A percentile compares a stretch with the other conserved stretches of the same genome.
Conservation (phyloP, 1,140 invertebrate species). For the Bombus waltoni region DNA sequence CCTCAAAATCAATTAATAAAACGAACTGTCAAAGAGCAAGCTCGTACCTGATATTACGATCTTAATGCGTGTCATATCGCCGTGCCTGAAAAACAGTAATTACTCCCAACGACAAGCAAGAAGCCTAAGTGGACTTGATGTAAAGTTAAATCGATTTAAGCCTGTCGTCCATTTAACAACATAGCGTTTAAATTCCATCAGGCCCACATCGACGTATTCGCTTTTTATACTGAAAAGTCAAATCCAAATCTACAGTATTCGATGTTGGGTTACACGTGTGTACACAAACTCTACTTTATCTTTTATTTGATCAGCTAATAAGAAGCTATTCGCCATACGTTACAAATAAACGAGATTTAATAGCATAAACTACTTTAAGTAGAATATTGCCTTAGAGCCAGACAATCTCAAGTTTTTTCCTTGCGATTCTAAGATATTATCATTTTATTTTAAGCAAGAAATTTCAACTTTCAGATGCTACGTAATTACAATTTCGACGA, state of each 20-base stretch:
- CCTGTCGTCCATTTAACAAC: not conserved
- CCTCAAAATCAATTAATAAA: slow-evolving; percentile 11
- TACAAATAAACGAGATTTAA: not conserved
- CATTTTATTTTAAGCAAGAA: not conserved
- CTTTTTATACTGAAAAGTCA: not conserved
- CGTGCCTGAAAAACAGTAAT: not conserved
- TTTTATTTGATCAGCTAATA: too few species aligned
- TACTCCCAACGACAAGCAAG: not conserved
- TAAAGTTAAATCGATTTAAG: not conserved
- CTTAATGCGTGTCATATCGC: not conserved
- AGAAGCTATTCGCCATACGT: not conserved
- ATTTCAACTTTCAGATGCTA: not conserved
- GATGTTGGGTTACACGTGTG: not conserved
- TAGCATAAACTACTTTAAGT: not conserved
- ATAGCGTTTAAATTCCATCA: not conserved
- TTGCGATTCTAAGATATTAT: not conserved
- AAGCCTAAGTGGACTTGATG: not conserved
- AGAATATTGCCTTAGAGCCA: not conserved
- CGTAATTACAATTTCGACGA: not conserved
- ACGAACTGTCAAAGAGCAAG: not conserved
- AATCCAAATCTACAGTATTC: not conserved
- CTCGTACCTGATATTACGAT: not conserved
- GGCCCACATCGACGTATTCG: too few species aligned
- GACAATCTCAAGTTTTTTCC: too few species aligned
- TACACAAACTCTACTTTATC: not conserved